Conservation (phyloP, 2,113 vertebrate genomes). For the Turdus rufiventris region DNA sequence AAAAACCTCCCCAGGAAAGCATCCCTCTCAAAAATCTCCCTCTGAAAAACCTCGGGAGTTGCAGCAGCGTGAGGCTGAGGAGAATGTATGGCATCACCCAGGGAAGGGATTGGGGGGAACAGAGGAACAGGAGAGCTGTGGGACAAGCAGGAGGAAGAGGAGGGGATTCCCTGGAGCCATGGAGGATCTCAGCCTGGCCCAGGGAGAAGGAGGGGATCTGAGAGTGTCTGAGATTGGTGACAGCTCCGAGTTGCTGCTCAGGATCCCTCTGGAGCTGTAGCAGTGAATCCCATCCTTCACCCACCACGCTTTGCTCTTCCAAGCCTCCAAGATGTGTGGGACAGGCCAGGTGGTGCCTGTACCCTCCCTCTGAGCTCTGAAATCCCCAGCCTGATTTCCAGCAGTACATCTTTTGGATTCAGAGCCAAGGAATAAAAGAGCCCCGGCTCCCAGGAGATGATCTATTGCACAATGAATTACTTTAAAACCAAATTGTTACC, state of each 20-base stretch:
- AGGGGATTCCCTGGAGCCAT: neutral
- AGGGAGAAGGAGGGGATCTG: neutral
- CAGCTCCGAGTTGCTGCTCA: neutral
- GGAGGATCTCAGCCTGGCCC: too few relatives aligned
- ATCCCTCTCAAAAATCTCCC: too few relatives aligned
- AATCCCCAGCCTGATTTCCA: neutral
- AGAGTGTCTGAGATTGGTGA: neutral
- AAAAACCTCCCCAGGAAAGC: neutral
- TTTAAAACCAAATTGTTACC: neutral
- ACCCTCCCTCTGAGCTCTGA: neutral
- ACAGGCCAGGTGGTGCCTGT: neutral
- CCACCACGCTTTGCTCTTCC: neutral
- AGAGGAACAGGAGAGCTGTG: neutral
- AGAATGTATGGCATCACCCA: neutral
- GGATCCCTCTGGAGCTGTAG: neutral
- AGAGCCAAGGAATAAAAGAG: neutral
- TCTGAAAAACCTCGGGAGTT: too few relatives aligned
- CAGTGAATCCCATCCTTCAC: neutral
- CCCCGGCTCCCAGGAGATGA: slow-evolving; percentile 2
- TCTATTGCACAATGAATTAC: slow-evolving; percentile 26
- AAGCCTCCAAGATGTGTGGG: neutral
- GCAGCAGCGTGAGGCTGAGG: neutral
- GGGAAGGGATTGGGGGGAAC: neutral
- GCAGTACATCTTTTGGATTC: neutral
- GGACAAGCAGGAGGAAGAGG: neutral